A percentile compares a stretch with the other conserved stretches of the same genome.
These are phyloP conservation scores for Polyergus mexicanus DNA, from an alignment of 1,140 invertebrate genomes.

Conservation along the genomic window DNA sequence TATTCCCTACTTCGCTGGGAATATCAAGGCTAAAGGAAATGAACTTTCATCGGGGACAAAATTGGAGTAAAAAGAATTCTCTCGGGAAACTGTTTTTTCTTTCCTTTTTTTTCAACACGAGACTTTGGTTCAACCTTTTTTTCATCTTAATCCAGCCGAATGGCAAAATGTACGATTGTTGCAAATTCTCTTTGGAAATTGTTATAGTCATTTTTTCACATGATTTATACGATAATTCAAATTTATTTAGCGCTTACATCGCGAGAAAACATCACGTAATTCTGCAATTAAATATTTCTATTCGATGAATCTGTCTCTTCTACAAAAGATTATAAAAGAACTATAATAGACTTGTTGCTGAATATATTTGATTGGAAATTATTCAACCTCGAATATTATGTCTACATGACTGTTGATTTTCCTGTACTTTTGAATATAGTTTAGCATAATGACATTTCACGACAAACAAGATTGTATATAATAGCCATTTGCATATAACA, in stretches of 20 bases:
- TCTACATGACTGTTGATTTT: neutral
- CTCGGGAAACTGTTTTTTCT: slow-evolving; percentile 26
- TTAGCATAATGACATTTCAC: slow-evolving; percentile 38
- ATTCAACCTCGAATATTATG: neutral
- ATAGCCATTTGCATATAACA: slow-evolving; percentile 7
- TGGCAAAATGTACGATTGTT: neutral
- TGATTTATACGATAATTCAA: neutral
- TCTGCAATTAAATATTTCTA: neutral
- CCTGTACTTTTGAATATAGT: slow-evolving; percentile 5
- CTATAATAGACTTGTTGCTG: neutral
- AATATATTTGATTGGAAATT: neutral
- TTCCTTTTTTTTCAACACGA: slow-evolving; percentile 50
- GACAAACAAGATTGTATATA: neutral
- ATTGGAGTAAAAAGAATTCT: slow-evolving; percentile 61
- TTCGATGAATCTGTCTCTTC: neutral
- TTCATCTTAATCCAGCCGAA: slow-evolving; percentile 27
- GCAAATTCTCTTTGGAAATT: neutral
- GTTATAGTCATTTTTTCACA: slow-evolving; percentile 5
- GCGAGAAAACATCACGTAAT: neutral
- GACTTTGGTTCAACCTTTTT: slow-evolving; percentile 37
- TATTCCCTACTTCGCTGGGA: slow-evolving; percentile 15
- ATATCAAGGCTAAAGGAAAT: slow-evolving; percentile 72
- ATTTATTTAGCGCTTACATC: neutral
- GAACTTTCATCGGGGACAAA: slow-evolving; percentile 65
- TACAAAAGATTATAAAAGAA: neutral